phyloP scores from a whole-genome alignment of 2,888 invertebrate species.

The Hypselothyrea guttata region DNA sequence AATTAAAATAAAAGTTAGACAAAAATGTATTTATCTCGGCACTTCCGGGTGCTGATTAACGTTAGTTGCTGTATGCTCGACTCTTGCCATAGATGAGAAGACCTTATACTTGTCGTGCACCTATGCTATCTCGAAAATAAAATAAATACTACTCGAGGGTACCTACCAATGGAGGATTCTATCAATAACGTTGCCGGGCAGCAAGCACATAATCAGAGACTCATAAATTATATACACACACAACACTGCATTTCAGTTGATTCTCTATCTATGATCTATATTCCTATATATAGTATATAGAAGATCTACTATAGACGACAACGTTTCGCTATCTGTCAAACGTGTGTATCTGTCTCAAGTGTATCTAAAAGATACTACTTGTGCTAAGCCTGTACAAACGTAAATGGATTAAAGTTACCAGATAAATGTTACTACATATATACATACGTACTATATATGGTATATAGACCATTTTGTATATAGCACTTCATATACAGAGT shows the following conservation, averaged over 20 bases:
- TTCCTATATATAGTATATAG: constrained; percentile 6
- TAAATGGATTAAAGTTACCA: too few relatives aligned
- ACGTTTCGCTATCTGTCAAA: constrained; percentile 4
- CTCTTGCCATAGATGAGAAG: background rate
- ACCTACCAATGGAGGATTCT: background rate
- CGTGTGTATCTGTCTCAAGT: too few relatives aligned
- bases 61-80: background rate
- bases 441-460: too few relatives aligned
- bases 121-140: constrained; percentile 4
- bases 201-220: constrained; percentile 50
- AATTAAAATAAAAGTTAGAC: too few relatives aligned
- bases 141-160: background rate
- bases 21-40: background rate
- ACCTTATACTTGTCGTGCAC: constrained; percentile 2
- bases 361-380: too few relatives aligned
- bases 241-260: constrained; percentile 1
- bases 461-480: too few relatives aligned
- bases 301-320: constrained; percentile 2
- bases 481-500: too few relatives aligned
- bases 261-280: constrained; percentile 3
- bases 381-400: too few relatives aligned
- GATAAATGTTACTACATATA: too few relatives aligned
- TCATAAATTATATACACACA: constrained; percentile 50
- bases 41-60: constrained; percentile 6
- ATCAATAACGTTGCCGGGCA: constrained; percentile 38